A percentile compares a stretch with the other conserved stretches of the same genome.
Evolutionary conservation across 2,888 invertebrate species (phyloP).

Genomic region (Mactromeris polynyma): DNA sequence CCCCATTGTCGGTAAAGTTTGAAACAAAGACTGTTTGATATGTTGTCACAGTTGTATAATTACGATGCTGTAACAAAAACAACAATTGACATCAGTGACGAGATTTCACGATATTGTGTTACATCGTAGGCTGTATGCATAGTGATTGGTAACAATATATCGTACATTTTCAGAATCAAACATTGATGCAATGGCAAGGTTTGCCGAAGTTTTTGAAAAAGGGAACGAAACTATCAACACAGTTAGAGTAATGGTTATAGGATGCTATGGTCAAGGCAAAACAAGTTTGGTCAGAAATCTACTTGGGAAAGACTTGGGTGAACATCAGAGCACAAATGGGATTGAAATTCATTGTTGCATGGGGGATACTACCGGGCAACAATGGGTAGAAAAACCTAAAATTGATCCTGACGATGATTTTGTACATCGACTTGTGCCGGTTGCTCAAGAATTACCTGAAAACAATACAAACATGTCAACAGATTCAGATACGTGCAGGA

Average conservation of each 20-base stretch:
- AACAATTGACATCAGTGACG: too few relatives aligned
- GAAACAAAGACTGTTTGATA: too few relatives aligned
- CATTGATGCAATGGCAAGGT: neutral
- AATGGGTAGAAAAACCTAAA: neutral
- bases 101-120: too few relatives aligned
- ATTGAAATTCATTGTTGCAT: slow-evolving; percentile 17
- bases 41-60: too few relatives aligned
- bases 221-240: slow-evolving; percentile 31
- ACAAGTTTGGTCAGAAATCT: slow-evolving; percentile 22
- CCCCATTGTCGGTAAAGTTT: too few relatives aligned
- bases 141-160: too few relatives aligned
- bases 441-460: neutral
- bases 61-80: too few relatives aligned
- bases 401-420: neutral
- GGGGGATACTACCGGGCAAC: neutral
- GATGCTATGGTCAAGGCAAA: slow-evolving; percentile 35
- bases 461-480: neutral
- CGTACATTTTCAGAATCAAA: neutral
- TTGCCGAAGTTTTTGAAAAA: slow-evolving; percentile 6
- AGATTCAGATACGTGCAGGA: neutral
- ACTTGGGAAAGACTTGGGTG: neutral
- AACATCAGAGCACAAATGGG: neutral
- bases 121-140: too few relatives aligned
- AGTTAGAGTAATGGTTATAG: slow-evolving; percentile 34
- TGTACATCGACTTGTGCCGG: slow-evolving; percentile 3